Base-by-base conservation (phyloP, 2,797 vertebrate genomes). In the Semaprochilodus insignis region DNA sequence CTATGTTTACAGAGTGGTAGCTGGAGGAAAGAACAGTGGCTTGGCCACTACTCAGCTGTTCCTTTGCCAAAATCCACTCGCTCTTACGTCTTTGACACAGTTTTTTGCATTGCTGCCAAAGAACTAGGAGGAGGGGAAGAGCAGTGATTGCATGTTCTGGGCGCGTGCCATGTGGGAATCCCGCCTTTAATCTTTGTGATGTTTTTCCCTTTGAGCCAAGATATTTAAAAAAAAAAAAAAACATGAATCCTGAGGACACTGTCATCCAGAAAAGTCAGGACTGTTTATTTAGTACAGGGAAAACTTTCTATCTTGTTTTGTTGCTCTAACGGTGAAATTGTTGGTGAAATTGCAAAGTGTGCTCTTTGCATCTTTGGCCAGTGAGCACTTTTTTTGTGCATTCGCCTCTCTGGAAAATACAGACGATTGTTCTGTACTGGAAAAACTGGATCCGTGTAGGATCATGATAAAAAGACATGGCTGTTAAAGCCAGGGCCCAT, bases 1-100 rank as follows among this genome's bases (percentile, higher is more conserved):
- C 74, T 77, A 36, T 60, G 76, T 40, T 74, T 80, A 75, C 44
- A 75, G 69, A 77, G 80, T 74, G 67, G n/a, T n/a, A 15, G 74
- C 40, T 59, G 60, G 44, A 66, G 74, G 81, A 90, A 88, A 73
- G 85, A 84, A 27, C 80, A 78, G 87, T 94, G 83, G 78, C 57
- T 85, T 95, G 93, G 94, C 93, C 78, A 3, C 5, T 70, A 84
- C 89, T 94, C 93, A 94, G 85, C 90, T 93, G 92, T 85, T 91
- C 84, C 69, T 87, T 81, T 94, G 94, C 93, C 93, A 94, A 92
- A 94, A 91, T 80, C 87, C 90, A 88, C 88, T 87, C 90, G 90
- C 91, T 86, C 86, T 72, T 89, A 82, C 74, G 88, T 84, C 88
- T 79, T 59, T 88, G 77, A 88, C 92, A 91, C 59, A 85, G 87